Evolutionary conservation across 2,113 vertebrate genomes (phyloP).

Genomic region (Sebastes schlegelii): DNA sequence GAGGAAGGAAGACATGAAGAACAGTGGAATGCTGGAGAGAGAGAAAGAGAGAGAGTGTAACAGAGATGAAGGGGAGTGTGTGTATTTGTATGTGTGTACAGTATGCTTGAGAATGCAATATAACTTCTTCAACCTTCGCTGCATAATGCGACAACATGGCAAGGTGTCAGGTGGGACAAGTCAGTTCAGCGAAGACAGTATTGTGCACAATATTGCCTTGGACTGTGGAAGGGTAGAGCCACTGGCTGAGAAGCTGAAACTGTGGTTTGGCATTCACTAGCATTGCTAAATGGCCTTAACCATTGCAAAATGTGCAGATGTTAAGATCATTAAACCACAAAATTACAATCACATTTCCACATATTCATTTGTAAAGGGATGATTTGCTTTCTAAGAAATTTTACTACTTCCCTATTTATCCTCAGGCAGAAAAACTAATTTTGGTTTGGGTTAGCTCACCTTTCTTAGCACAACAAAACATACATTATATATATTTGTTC

Average conservation of each 20-base stretch:
- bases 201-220: background rate
- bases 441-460: background rate
- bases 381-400: background rate
- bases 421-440: background rate
- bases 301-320: background rate
- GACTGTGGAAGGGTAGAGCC: background rate
- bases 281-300: background rate
- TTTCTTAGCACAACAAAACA: background rate
- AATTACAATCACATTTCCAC: background rate
- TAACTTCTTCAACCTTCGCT: slow-evolving; percentile 7
- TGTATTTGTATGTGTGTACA: background rate
- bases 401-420: background rate
- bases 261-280: background rate
- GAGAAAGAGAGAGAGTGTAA: slow-evolving; percentile 4
- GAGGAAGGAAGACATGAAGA: slow-evolving; percentile 29
- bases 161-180: background rate
- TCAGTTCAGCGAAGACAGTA: background rate
- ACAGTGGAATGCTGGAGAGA: background rate
- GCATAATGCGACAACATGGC: background rate
- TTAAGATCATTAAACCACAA: background rate
- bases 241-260: background rate
- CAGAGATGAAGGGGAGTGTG: background rate
- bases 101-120: slow-evolving; percentile 2
- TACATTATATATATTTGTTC: background rate
- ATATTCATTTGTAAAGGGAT: background rate